Evolutionary conservation across 92 coral and sea anemone genomes (phyloP), one percentile per base, ranked within the genome.

Genomic region (Muricea muricata): DNA sequence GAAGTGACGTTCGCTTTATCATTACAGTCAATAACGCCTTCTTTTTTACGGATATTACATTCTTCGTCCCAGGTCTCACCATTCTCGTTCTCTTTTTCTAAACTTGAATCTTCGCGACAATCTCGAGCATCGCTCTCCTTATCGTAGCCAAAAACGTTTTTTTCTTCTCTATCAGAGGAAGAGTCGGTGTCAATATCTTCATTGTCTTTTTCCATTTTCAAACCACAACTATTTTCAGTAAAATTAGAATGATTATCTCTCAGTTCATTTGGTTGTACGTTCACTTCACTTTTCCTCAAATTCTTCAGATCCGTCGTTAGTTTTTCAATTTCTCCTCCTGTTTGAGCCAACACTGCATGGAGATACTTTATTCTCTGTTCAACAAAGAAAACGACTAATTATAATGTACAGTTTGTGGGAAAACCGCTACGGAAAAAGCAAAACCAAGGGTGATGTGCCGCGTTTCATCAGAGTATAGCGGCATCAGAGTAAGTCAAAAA

Each of bases 311-410:
- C 71, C 23, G 52, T 32, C 12, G 83, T 78, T 20, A 78, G 71
- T 37, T 78, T 78, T 34, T 78, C 83, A 56, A 78, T 78, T 58
- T 78, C 83, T 34, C 83, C 71, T 11, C 83, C 83, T 13, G 83
- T 78, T n/a, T 78, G 69, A 17, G 83, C 83, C 29, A 78, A 26
- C 0, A 78, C 70, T 33, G 35, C 69, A 57, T 78, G 69, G 21
- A 78, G 54, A 58, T 78, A 78, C 30, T 33, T 61, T 8, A 78
- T 58, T 58, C 83, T 78, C 83, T 78, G 25, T 25, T 35, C 57
- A 35, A 73, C 24, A 20, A 70, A 23, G 50, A 52, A 52, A 4
- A 52, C 60, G 20, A 25, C 18, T 37, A 4, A 37, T 37, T 37
- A 37, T 9, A 37, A 37, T n/a, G n/a, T n/a, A n/a, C n/a, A n/a